Conservation (phyloP, 2,888 invertebrate species). For the Caenorhabditis imperialis region DNA sequence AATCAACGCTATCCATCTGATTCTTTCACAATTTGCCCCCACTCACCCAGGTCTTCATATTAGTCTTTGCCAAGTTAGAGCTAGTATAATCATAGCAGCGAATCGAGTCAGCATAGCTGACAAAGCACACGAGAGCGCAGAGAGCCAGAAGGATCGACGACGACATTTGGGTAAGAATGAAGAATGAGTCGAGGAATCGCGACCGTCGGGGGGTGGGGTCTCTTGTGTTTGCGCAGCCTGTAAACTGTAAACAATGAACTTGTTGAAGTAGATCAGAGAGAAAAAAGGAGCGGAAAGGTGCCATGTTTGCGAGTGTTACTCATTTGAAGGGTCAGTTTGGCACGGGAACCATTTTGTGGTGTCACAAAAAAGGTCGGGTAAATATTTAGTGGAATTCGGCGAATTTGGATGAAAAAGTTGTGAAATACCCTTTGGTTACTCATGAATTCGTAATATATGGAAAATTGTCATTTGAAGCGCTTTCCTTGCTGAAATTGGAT, state of each 20-base stretch:
- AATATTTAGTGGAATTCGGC: too few species aligned
- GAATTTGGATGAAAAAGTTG: too few species aligned
- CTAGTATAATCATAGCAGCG: conserved; percentile 62
- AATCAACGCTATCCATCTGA: too few species aligned
- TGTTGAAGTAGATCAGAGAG: conserved; percentile 11
- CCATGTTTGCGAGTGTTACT: not conserved
- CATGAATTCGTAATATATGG: too few species aligned
- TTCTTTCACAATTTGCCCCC: too few species aligned
- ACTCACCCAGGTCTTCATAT: conserved; percentile 54
- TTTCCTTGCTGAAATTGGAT: too few species aligned
- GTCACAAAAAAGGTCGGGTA: too few species aligned
- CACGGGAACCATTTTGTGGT: too few species aligned
- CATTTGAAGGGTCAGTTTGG: too few species aligned
- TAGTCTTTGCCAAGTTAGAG: conserved; percentile 44
- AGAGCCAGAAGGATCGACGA: conserved; percentile 31
- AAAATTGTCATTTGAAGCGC: too few species aligned
- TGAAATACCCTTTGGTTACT: too few species aligned
- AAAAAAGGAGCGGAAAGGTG: conserved; percentile 1
- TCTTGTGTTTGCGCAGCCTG: conserved; percentile 51
- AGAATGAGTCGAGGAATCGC: conserved; percentile 20
- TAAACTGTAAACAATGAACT: conserved; percentile 38
- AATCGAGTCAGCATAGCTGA: conserved; percentile 49
- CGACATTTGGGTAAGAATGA: not conserved
- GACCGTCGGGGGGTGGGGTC: conserved; percentile 4
- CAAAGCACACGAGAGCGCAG: conserved; percentile 25